These are phyloP conservation scores for Trissonchulus latispiculum DNA, from an alignment of 2,888 invertebrate genomes.

Conservation along the genomic window DNA sequence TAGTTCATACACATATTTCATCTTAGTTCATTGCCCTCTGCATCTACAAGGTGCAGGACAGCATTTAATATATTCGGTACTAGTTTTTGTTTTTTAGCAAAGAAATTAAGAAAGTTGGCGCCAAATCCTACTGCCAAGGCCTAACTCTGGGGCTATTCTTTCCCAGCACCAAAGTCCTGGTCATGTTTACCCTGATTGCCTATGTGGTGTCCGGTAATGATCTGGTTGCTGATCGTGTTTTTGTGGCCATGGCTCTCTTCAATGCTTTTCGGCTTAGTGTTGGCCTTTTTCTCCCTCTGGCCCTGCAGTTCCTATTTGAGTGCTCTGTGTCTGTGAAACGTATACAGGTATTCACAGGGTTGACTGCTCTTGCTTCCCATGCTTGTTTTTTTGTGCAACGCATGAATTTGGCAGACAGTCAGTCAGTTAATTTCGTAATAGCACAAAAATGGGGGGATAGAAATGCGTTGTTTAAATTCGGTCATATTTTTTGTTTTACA, in stretches of 20 bases:
- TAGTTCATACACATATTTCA: too few species aligned
- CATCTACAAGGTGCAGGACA: too few species aligned
- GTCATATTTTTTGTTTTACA: too few species aligned
- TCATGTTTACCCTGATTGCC: conserved; percentile 68
- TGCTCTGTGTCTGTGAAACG: conserved; percentile 38
- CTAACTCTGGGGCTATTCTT: conserved; percentile 52
- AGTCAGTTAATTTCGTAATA: too few species aligned
- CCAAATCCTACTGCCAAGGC: conserved; percentile 30
- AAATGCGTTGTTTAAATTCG: too few species aligned
- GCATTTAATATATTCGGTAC: too few species aligned
- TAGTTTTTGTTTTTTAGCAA: conserved; percentile 50
- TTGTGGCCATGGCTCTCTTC: conserved; percentile 58
- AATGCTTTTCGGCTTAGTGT: conserved; percentile 57
- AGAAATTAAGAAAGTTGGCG: conserved; percentile 54
- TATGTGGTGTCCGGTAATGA: conserved; percentile 59
- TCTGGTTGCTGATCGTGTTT: conserved; percentile 58
- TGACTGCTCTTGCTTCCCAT: too few species aligned
- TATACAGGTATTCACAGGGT: conserved; percentile 43
- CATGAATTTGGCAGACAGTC: too few species aligned
- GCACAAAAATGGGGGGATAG: too few species aligned
- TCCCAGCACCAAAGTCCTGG: conserved; percentile 65
- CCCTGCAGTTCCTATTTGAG: conserved; percentile 41
- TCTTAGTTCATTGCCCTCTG: too few species aligned
- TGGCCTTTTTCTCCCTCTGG: conserved; percentile 45
- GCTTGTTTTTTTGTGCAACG: too few species aligned